Base-by-base conservation (phyloP, 1,140 invertebrate genomes). In the Adoxophyes honmai region DNA sequence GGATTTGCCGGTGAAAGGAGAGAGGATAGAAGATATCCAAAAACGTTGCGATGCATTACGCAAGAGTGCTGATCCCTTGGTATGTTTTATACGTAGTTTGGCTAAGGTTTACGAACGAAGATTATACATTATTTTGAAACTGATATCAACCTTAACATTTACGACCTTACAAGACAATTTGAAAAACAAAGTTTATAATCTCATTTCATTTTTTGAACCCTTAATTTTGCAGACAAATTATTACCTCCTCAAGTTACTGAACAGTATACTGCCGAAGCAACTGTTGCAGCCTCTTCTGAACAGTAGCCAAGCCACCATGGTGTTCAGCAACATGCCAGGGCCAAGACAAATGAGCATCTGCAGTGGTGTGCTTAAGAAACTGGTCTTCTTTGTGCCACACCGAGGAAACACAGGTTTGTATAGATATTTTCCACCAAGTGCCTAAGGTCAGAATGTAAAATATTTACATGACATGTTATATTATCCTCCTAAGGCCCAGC, bases 311-410 rank as follows among this genome's bases (percentile, higher is more conserved):
- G 85, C 83, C 0, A 83, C 86, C 0, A 59, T 89, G 57, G 78
- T 83, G 0, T 66, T 89, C 9, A 89, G 88, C 55, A 89, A 89
- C 53, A 72, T 89, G 60, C 86, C 86, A 7, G 88, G 88, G 14
- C 85, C 88, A 10, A 61, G 62, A 1, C 35, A 54, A 6, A 52
- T 83, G 1, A 77, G 64, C 15, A 78, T 84, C 21, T 79, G 85
- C 51, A 82, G 73, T n/a, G 79, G 81, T 15, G 65, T 53, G 4
- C 58, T 89, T 11, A 75, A 83, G 37, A 73, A 78, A 54, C 64
- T 89, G 57, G 76, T 86, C 8, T 89, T 89, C 57, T 89, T 86
- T 59, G 75, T 86, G n/a, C 86, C 88, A 28, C 80, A 84, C 60
- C 80, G 84, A 67, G 86, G 85, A 34, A 81, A 74, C 33, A 88